These are phyloP conservation scores for Glyptemys insculpta DNA, from an alignment of 2,797 vertebrate species.

Conservation along the genomic window DNA sequence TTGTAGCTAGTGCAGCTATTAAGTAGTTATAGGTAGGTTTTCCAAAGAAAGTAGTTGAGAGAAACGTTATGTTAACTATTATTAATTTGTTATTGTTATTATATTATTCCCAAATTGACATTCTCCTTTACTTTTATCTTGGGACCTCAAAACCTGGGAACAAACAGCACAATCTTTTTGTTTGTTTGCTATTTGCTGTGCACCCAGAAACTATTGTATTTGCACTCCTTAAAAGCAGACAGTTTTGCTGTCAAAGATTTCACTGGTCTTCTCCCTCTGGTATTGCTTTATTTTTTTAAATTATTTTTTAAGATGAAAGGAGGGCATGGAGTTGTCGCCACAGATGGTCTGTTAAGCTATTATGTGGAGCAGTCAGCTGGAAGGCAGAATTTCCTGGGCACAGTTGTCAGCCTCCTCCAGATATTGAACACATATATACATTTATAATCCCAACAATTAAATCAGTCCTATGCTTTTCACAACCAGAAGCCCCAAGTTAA, in stretches of 20 bases:
- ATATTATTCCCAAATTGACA: background rate
- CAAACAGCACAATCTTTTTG: background rate
- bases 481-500: background rate
- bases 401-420: background rate
- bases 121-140: background rate
- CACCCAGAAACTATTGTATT: background rate
- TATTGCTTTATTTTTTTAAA: background rate
- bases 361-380: background rate
- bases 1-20: background rate
- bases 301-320: background rate
- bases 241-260: background rate
- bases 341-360: conserved; percentile 23
- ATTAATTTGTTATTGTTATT: background rate
- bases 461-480: background rate
- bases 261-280: background rate
- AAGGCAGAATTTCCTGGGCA: background rate
- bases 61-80: background rate
- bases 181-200: background rate
- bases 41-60: background rate
- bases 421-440: background rate
- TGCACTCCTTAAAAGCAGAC: background rate
- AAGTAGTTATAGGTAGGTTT: background rate
- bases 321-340: background rate
- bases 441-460: conserved; percentile 1
- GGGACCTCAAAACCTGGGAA: background rate